phyloP scores from a whole-genome alignment of 2,888 invertebrate genomes.

The Chrysopilus asiliformis region DNA sequence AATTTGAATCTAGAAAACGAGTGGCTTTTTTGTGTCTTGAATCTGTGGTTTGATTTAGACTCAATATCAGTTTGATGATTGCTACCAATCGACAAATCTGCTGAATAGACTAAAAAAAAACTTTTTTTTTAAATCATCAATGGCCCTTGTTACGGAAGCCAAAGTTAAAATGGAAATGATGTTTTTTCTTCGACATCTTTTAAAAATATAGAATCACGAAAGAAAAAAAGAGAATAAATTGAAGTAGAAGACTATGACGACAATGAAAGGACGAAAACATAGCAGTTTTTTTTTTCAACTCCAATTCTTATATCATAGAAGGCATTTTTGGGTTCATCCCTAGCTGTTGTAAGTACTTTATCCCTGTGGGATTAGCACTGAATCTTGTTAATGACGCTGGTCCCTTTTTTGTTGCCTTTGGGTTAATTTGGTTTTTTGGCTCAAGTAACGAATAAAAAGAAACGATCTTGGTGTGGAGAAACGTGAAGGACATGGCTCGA shows the following conservation, averaged over 20 bases:
- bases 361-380: constrained; percentile 15
- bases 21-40: too few relatives aligned
- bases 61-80: too few relatives aligned
- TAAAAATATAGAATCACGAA: constrained; percentile 1
- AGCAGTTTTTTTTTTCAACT: constrained; percentile 5
- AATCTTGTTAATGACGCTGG: constrained; percentile 16
- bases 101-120: too few relatives aligned
- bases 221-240: not conserved
- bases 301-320: not conserved
- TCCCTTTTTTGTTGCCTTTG: constrained; percentile 14
- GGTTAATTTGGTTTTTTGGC: constrained; percentile 14
- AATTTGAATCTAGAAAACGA: too few relatives aligned
- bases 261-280: not conserved
- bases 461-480: too few relatives aligned
- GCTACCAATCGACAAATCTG: too few relatives aligned
- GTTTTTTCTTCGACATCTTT: too few relatives aligned
- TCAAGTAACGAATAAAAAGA: too few relatives aligned
- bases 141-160: too few relatives aligned
- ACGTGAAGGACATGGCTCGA: not conserved
- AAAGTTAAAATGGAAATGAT: constrained; percentile 14
- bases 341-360: constrained; percentile 12
- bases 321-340: constrained; percentile 11
- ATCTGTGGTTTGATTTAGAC: too few relatives aligned
- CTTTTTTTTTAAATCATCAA: too few relatives aligned
- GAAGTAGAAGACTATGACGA: not conserved